Base-by-base conservation (phyloP, 1,140 invertebrate species). In the Sarcophaga peregrina region DNA sequence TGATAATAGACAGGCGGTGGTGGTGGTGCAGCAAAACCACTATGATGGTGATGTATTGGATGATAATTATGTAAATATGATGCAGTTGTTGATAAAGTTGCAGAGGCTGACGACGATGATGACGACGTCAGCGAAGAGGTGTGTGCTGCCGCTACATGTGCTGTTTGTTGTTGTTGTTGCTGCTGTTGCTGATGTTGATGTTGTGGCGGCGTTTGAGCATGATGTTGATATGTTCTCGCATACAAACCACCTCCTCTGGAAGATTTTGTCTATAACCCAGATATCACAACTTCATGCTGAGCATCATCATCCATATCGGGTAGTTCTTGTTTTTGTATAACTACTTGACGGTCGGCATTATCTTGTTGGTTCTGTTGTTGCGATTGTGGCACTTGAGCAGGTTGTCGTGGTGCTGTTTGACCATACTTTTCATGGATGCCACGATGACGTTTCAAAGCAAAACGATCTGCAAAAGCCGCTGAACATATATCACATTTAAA, bases 401-500 rank as follows among this genome's bases (percentile, higher is more conserved):
- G 83, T 46, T 89, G 87, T 9, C 89, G 85, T 10, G 89, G 89
- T 11, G 88, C 89, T 15, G 89, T 90, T 82, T 90, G 89, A 84
- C 94, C 95, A 86, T 96, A 95, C 90, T 96, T 95, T 85, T 95
- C 94, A 86, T 96, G 95, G 82, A 96, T 95, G 82, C 94, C 93
- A 86, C 94, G 93, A 88, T 96, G 95, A 83, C 95, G 91, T 85
- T 96, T 96, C 54, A 96, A 89, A 2, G 95, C 95, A 87, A 96
- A 96, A 80, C 95, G 93, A 91, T 96, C 95, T 11, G 95, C 95
- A 87, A 96, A 96, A 62, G 95, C 95, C n/a, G 96, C 96, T 62
- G 95, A 95, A 86, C 96, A 97, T 85, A 96, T 96, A 87, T 96
- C 95, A 90, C 96, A 96, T 90, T 95, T 95, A 89, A 93, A 94